These are phyloP conservation scores for Eospalax fontanierii DNA, from an alignment of 2,797 vertebrate species.

Conservation along the genomic window DNA sequence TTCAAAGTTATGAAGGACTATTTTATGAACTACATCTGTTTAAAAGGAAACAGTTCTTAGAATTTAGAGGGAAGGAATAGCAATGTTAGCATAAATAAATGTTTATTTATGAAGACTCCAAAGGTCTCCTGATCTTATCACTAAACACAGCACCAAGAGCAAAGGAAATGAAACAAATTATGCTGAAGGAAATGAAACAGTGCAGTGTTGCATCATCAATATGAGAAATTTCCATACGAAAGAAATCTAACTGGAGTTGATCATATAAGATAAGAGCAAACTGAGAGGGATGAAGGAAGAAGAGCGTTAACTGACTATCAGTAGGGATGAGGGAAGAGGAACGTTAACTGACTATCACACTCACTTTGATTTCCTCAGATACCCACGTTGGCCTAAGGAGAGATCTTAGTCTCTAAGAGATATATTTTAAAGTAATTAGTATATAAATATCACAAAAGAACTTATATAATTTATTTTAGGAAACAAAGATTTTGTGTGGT, in stretches of 20 bases:
- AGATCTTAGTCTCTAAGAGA: background rate
- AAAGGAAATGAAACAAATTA: background rate
- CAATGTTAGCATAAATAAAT: constrained; percentile 28
- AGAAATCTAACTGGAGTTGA: background rate
- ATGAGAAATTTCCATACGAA: background rate
- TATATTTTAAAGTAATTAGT: background rate
- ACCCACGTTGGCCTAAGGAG: background rate
- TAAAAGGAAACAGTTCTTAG: background rate
- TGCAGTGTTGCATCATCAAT: background rate
- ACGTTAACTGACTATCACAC: background rate
- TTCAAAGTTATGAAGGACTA: background rate
- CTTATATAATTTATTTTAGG: background rate
- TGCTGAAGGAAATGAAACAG: background rate
- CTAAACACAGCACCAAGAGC: background rate
- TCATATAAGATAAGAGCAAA: background rate
- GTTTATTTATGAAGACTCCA: background rate
- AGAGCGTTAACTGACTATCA: background rate
- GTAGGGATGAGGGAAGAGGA: background rate
- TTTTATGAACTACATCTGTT: background rate
- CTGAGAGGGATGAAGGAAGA: background rate
- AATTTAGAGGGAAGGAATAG: background rate
- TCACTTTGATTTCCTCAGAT: background rate
- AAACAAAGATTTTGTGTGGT: background rate
- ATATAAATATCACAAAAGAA: background rate
- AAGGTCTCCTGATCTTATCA: background rate